phyloP scores from a whole-genome alignment of 2,797 vertebrate species.

The Microchirus variegatus region DNA sequence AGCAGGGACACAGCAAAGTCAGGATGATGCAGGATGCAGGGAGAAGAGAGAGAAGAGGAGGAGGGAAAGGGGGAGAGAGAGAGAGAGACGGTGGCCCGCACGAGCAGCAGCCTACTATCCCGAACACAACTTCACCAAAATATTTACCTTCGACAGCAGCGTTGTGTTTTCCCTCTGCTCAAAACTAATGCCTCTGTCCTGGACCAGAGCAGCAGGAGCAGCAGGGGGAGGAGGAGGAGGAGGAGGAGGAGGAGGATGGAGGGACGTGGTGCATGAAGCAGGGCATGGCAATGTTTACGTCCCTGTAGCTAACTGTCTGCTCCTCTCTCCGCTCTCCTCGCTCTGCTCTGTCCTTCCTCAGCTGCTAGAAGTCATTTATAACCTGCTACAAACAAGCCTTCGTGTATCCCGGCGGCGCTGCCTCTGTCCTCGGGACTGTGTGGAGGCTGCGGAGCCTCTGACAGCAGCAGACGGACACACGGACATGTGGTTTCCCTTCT shows the following conservation, averaged over 20 bases:
- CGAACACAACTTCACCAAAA: conserved; percentile 61
- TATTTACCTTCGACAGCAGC: conserved; percentile 13
- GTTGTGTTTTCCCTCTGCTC: neutral
- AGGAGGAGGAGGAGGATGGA: neutral
- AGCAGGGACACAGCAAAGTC: conserved; percentile 58
- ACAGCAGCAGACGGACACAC: too few species aligned
- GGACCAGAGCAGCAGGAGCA: conserved; percentile 6
- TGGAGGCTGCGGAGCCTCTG: too few species aligned
- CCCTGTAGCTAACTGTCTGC: neutral
- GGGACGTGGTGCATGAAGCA: conserved; percentile 43
- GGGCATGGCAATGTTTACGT: conserved; percentile 76
- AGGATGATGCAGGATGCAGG: conserved; percentile 16
- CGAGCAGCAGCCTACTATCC: conserved; percentile 55
- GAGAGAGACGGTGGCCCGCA: conserved; percentile 27
- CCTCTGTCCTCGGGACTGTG: too few species aligned
- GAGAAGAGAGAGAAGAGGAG: neutral
- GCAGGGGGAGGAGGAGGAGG: conserved; percentile 1
- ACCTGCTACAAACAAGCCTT: too few species aligned
- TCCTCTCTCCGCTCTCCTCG: neutral
- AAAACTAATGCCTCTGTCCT: conserved; percentile 11
- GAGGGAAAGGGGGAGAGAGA: neutral
- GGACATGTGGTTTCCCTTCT: too few species aligned
- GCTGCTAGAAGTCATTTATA: too few species aligned
- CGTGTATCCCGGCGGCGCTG: too few species aligned
- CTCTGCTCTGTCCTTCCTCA: too few species aligned